These are phyloP conservation scores for Pleuronectes platessa DNA, from an alignment of 2,113 vertebrate species.

Conservation along the genomic window DNA sequence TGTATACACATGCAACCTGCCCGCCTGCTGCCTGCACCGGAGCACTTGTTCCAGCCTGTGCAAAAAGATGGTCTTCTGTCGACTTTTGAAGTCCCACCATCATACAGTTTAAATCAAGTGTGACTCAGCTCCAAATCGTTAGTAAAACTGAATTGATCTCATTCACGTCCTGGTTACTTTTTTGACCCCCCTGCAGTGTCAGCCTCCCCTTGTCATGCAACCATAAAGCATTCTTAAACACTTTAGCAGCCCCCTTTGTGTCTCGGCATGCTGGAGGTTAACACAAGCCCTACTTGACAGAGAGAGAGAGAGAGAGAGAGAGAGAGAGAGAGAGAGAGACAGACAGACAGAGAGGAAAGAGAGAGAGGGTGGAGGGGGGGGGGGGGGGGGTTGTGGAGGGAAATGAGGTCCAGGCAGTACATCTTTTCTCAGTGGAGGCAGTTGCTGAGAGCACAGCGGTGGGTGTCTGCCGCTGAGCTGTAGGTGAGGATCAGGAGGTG, in stretches of 20 bases:
- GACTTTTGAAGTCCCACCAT: slow-evolving; percentile 50
- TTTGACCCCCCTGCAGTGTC: slow-evolving; percentile 70
- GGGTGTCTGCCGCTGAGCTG: slow-evolving; percentile 77
- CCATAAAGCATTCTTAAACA: slow-evolving; percentile 79
- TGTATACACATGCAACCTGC: neutral
- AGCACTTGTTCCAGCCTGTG: slow-evolving; percentile 13
- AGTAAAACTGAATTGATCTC: slow-evolving; percentile 68
- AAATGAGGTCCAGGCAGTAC: slow-evolving; percentile 78
- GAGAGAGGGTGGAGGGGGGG: slow-evolving; percentile 34
- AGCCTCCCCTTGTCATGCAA: slow-evolving; percentile 68
- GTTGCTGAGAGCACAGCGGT: slow-evolving; percentile 71
- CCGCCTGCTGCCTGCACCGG: neutral
- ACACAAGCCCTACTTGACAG: slow-evolving; percentile 78
- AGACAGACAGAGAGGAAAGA: slow-evolving; percentile 33
- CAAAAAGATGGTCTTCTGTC: slow-evolving; percentile 11
- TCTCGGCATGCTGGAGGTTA: slow-evolving; percentile 75
- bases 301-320: slow-evolving; percentile 20
- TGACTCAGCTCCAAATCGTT: slow-evolving; percentile 59
- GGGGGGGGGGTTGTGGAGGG: slow-evolving; percentile 44
- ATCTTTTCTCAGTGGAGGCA: slow-evolving; percentile 79
- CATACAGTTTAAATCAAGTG: slow-evolving; percentile 58
- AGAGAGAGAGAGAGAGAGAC: slow-evolving; percentile 27
- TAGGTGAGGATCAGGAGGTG: slow-evolving; percentile 83
- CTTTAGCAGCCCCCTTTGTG: slow-evolving; percentile 76
- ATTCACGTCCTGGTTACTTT: slow-evolving; percentile 70